Base-by-base conservation (phyloP, 2,113 vertebrate species). In the Calidris pygmaea region DNA sequence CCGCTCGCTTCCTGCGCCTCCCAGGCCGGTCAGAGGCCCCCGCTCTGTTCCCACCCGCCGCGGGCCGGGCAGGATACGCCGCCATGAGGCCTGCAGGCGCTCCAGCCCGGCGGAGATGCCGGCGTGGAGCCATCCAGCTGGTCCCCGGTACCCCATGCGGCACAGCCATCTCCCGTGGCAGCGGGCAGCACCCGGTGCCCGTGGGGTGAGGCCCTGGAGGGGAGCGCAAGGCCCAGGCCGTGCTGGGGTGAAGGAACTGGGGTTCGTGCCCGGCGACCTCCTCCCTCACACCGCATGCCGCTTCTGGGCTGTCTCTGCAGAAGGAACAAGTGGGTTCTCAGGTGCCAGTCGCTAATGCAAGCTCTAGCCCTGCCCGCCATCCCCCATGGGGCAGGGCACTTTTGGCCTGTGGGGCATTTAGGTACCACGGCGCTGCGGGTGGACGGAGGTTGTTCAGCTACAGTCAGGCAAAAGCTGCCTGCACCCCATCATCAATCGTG, bases 401-500 rank as follows among this genome's bases (percentile, higher is more conserved):
- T 48, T 21, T 0, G 3, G 22, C n/a, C 71, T 7, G 4, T 0
- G 6, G 9, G 30, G 6, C 19, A 1, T 66, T 55, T 4, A 17
- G 34, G 35, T 47, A 9, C 6, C 3, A 1, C 37, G 6, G 3
- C 3, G 5, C n/a, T 43, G 78, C 14, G 1, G 39, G 34, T 3
- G 50, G 6, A 4, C 3, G 15, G 32, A 32, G 22, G 37, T 68
- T 12, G 16, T n/a, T 41, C 18, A 37, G 4, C 24, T 35, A 13
- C 45, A 1, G 13, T 10, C 12, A 1, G 50, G 41, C 45, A 16
- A 66, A 65, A 52, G 37, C 53, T 55, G 70, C 13, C 26, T 15
- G 65, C 24, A 6, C 10, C 17, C 17, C 41, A 2, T 10, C 15
- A 1, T 2, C 26, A 8, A 1, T 0, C 2, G 32, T 1, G 0